Conservation (phyloP, 35 echinoderm and acorn worm genomes). For the Diadema setosum region DNA sequence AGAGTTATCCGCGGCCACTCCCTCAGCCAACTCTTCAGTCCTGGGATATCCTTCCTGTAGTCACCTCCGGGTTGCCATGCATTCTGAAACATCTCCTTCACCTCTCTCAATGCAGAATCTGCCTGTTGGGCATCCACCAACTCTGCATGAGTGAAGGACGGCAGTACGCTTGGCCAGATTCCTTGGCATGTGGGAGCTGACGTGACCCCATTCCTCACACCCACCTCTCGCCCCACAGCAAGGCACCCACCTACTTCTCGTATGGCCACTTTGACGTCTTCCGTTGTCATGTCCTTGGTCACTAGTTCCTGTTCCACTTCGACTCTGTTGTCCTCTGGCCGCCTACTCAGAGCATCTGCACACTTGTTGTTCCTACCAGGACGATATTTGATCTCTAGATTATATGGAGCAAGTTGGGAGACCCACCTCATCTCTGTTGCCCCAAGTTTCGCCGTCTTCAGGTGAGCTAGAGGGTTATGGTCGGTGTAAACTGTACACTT, state of each 20-base stretch:
- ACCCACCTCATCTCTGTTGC: conserved; percentile 63
- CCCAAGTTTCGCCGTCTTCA: conserved; percentile 36
- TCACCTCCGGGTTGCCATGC: not conserved
- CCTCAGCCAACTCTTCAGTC: not conserved
- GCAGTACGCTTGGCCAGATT: not conserved
- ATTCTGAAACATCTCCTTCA: not conserved
- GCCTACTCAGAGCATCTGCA: conserved; percentile 59
- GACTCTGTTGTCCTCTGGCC: not conserved
- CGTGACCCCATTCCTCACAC: too few species aligned
- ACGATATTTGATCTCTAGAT: conserved; percentile 31
- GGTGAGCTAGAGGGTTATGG: conserved; percentile 30
- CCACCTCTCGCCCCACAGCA: too few species aligned
- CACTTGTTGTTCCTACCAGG: conserved; percentile 26
- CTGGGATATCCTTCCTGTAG: not conserved
- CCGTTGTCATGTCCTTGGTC: too few species aligned
- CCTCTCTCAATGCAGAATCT: not conserved
- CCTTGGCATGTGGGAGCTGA: not conserved
- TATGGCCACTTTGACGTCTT: too few species aligned
- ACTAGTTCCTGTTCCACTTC: too few species aligned
- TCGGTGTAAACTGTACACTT: conserved; percentile 17
- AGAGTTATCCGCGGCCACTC: not conserved
- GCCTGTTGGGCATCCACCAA: not conserved
- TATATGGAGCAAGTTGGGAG: conserved; percentile 35
- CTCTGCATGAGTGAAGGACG: not conserved
- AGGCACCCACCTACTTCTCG: too few species aligned